These are phyloP conservation scores for Grantiella picta DNA, from an alignment of 2,113 vertebrate species.

Conservation along the genomic window DNA sequence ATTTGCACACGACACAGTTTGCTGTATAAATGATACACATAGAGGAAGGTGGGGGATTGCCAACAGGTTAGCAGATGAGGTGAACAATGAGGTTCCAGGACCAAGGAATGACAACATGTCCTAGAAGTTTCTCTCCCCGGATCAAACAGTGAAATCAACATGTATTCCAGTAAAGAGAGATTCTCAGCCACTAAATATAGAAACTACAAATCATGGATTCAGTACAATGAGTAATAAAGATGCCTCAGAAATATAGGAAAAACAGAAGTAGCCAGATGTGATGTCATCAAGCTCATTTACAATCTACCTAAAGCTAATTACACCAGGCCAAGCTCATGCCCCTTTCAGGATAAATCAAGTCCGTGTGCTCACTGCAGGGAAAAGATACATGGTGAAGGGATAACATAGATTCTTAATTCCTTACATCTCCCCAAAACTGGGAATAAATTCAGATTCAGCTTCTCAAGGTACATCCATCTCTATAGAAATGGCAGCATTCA, in stretches of 20 bases:
- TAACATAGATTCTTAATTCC: not conserved
- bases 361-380: not conserved
- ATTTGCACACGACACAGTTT: not conserved
- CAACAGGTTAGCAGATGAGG: not conserved
- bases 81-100: not conserved
- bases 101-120: not conserved
- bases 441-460: not conserved
- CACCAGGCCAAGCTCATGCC: not conserved
- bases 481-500: not conserved
- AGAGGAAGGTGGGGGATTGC: not conserved
- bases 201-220: not conserved
- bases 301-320: not conserved
- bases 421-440: not conserved
- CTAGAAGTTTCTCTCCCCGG: not conserved
- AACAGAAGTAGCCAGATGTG: not conserved
- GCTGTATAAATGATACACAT: not conserved
- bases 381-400: not conserved
- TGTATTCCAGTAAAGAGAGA: not conserved
- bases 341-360: not conserved
- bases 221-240: not conserved
- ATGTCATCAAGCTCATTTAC: conserved; percentile 16
- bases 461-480: not conserved
- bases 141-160: not conserved
- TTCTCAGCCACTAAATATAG: not conserved
- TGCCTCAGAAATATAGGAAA: not conserved